Evolutionary conservation across 2,113 vertebrate species (phyloP), one percentile per base, ranked within the genome.

Genomic region (Condylura cristata): DNA sequence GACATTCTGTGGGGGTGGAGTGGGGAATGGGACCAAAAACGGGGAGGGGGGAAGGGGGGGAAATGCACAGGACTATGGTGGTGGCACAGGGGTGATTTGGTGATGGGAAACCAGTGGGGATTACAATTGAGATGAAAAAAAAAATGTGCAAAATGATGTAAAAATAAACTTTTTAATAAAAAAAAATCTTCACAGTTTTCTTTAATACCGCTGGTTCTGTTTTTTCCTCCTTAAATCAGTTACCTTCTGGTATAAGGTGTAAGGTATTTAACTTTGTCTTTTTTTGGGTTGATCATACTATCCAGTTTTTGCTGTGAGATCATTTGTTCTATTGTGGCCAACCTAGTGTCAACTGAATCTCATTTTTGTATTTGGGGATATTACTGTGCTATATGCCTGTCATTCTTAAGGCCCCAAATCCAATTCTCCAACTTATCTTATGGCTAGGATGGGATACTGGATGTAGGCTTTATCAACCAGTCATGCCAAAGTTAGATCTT

Each of bases 151-250:
- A n/a, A n/a, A n/a, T n/a, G n/a, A n/a, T n/a, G n/a, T n/a, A n/a
- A n/a, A n/a, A n/a, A n/a, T n/a, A n/a, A n/a, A n/a, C n/a, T n/a
- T n/a, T n/a, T n/a, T n/a, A n/a, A n/a, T n/a, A n/a, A n/a, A n/a
- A n/a, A n/a, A 68, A 60, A 8, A 17, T 39, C 14, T 68, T 84
- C 51, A 48, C 39, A 48, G 18, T 68, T 89, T 89, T 84, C 20
- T 93, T 76, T 41, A 61, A 41, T 34, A 84, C 28, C 17, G 60
- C 56, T 6, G 34, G 46, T 46, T 81, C 72, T 65, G 17, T 41
- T 81, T 82, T 81, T 94, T 70, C 20, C 9, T 58, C n/a, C 37
- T 89, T 93, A 46, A 76, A 44, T 41, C 16, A 84, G 75, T 61
- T 14, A 78, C n/a, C 22, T 72, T 72, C 53, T 61, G 51, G 22